phyloP scores from a whole-genome alignment of 2,113 vertebrate genomes.

The Clarias batrachus region DNA sequence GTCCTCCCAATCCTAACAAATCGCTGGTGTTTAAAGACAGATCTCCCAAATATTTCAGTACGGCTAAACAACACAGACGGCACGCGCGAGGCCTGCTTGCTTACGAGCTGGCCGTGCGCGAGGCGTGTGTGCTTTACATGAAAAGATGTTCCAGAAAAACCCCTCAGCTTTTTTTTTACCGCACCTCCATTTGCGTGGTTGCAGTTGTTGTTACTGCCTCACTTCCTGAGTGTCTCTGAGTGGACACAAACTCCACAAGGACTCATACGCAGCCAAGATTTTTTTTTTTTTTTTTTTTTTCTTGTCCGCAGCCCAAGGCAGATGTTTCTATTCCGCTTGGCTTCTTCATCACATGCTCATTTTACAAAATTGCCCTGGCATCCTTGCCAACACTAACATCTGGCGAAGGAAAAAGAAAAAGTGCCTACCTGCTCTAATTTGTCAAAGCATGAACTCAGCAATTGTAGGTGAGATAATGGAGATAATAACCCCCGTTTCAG shows the following conservation, averaged over 20 bases:
- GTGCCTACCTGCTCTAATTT: constrained; percentile 28
- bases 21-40: constrained; percentile 66
- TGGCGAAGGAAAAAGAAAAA: constrained; percentile 25
- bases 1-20: constrained; percentile 65
- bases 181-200: constrained; percentile 27
- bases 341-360: constrained; percentile 45
- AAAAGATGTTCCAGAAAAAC: constrained; percentile 20
- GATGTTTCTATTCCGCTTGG: constrained; percentile 59
- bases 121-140: constrained; percentile 35
- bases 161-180: background rate
- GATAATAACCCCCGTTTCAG: constrained; percentile 3
- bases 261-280: background rate
- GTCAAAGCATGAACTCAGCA: constrained; percentile 28
- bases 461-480: constrained; percentile 34
- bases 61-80: constrained; percentile 64
- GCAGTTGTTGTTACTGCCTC: constrained; percentile 36
- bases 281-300: constrained; percentile 35
- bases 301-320: constrained; percentile 53
- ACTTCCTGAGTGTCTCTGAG: constrained; percentile 22
- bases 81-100: constrained; percentile 39
- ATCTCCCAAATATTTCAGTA: constrained; percentile 66
- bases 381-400: constrained; percentile 30
- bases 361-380: constrained; percentile 36
- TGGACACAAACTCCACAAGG: constrained; percentile 7
- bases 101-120: constrained; percentile 48